These are phyloP conservation scores for Tauraco erythrolophus DNA, from an alignment of 2,113 vertebrate genomes.

Conservation along the genomic window DNA sequence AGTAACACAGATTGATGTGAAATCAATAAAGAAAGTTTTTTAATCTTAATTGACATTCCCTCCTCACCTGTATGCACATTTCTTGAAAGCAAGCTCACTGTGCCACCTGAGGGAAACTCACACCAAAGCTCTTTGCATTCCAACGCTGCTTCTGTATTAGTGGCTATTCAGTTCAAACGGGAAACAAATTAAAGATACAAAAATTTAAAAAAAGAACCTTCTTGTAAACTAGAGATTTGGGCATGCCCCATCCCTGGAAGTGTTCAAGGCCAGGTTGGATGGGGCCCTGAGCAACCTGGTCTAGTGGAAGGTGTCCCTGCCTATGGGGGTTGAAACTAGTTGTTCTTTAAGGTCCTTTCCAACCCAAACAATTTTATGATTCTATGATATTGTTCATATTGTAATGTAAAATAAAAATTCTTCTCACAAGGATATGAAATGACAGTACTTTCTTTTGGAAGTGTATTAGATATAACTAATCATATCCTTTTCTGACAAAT, in stretches of 20 bases:
- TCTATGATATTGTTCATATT: background rate
- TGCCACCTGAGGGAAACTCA: background rate
- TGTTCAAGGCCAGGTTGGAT: no score
- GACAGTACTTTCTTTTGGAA: background rate
- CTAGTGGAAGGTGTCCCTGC: no score
- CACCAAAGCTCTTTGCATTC: background rate
- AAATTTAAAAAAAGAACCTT: accelerated
- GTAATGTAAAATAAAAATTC: background rate
- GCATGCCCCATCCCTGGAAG: no score
- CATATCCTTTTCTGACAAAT: background rate
- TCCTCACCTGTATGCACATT: background rate
- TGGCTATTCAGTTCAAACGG: background rate
- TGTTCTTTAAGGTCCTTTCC: no score
- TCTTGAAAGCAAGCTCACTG: background rate
- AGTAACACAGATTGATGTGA: background rate
- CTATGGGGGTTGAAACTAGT: no score
- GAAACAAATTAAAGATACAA: background rate
- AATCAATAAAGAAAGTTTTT: background rate
- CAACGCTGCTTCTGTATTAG: background rate
- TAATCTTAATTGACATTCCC: background rate
- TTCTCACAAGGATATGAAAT: background rate
- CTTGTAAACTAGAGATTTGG: background rate
- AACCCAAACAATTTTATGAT: no score
- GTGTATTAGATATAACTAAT: background rate
- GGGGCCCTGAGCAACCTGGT: no score